Conservation (phyloP, 35 echinoderm and acorn worm genomes). For the Acanthaster planci region DNA sequence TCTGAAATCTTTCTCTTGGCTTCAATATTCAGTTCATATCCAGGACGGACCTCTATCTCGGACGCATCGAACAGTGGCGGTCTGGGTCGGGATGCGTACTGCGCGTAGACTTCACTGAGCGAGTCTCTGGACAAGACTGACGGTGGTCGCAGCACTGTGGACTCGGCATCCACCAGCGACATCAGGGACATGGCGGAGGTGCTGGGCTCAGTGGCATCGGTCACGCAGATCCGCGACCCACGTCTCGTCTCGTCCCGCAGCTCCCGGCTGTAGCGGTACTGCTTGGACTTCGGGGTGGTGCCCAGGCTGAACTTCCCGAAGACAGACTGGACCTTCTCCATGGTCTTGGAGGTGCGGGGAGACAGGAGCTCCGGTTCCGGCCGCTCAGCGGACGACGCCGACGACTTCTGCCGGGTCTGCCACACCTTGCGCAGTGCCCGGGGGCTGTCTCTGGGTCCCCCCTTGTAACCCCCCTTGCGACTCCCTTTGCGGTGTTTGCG, state of each 20-base stretch:
- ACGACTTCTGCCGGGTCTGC: constrained; percentile 37
- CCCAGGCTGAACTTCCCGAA: constrained; percentile 75
- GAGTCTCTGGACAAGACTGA: not conserved
- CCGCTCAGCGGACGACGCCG: constrained; percentile 25
- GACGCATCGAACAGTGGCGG: constrained; percentile 44
- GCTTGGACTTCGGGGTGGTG: constrained; percentile 47
- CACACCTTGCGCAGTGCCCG: constrained; percentile 60
- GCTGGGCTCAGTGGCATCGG: constrained; percentile 32
- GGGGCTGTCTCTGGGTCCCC: constrained; percentile 74
- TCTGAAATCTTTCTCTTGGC: constrained; percentile 85
- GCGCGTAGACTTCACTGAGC: not conserved
- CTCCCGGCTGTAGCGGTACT: constrained; percentile 88
- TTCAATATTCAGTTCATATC: constrained; percentile 58
- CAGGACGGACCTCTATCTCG: constrained; percentile 61
- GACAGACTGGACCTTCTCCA: constrained; percentile 56
- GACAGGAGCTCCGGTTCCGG: constrained; percentile 47
- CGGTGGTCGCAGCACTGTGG: not conserved
- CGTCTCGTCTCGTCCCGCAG: constrained; percentile 67
- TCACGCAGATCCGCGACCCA: constrained; percentile 39
- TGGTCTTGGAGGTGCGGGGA: constrained; percentile 25
- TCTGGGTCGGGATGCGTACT: constrained; percentile 6
- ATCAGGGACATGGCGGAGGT: constrained; percentile 37
- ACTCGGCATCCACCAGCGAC: constrained; percentile 34
- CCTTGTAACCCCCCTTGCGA: constrained; percentile 7
- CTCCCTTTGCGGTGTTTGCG: constrained; percentile 25